A percentile compares a stretch with the other conserved stretches of the same genome.
phyloP scores from a whole-genome alignment of 92 coral and sea anemone genomes.

The Anthopleura xanthogrammica region DNA sequence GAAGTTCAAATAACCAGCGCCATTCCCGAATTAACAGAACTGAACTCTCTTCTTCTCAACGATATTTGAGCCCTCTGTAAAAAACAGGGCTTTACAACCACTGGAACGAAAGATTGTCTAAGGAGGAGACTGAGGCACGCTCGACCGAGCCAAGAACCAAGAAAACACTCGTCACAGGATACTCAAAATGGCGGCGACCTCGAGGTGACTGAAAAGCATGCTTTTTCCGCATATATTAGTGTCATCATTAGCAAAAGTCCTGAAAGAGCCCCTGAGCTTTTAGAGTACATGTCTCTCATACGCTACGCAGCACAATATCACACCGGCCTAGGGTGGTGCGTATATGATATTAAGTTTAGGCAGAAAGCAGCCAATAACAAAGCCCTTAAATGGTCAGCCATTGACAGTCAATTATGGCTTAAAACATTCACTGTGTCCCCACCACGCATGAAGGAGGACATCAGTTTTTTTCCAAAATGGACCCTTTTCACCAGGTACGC shows the following conservation, averaged over 20 bases:
- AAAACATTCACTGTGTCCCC: slow-evolving; percentile 50
- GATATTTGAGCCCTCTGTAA: too few species aligned
- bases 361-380: slow-evolving; percentile 39
- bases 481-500: slow-evolving; percentile 38
- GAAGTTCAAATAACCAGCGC: too few species aligned
- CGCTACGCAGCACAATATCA: slow-evolving; percentile 51
- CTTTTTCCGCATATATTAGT: slow-evolving; percentile 44
- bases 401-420: slow-evolving; percentile 42
- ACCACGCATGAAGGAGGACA: slow-evolving; percentile 29
- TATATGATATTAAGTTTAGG: slow-evolving; percentile 46
- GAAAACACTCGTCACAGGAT: too few species aligned
- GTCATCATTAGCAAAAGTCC: slow-evolving; percentile 26
- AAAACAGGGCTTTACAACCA: neutral
- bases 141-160: too few species aligned
- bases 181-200: too few species aligned
- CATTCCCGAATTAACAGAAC: too few species aligned
- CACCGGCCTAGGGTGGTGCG: slow-evolving; percentile 57
- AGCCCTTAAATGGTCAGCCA: slow-evolving; percentile 25
- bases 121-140: too few species aligned
- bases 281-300: slow-evolving; percentile 41
- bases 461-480: slow-evolving; percentile 45
- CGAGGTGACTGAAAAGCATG: too few species aligned
- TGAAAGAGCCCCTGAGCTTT: slow-evolving; percentile 29
- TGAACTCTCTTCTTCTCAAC: too few species aligned
- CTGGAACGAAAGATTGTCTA: too few species aligned